Evolutionary conservation across 2,888 invertebrate species (phyloP).

Genomic region (Troilus luridus): DNA sequence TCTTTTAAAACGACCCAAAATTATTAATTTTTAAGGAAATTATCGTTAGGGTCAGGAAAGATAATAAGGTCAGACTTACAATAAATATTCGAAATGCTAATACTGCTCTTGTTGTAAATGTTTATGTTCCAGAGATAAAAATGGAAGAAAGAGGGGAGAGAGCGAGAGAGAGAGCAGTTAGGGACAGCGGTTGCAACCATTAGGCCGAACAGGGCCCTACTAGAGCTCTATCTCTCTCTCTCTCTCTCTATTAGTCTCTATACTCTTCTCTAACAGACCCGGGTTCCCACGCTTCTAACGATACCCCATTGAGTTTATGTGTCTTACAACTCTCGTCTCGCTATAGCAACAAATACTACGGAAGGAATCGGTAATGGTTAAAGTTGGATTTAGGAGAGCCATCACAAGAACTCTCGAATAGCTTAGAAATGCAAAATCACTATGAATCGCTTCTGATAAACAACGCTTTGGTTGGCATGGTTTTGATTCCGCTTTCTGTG

Average conservation of each 20-base stretch:
- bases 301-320: conserved; percentile 2
- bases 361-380: background rate
- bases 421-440: no score
- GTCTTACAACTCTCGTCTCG: background rate
- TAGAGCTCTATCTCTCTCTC: background rate
- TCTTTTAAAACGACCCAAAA: no score
- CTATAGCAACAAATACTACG: background rate
- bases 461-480: no score
- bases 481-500: no score
- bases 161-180: background rate
- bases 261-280: background rate
- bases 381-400: background rate
- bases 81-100: conserved; percentile 27
- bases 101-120: conserved; percentile 10
- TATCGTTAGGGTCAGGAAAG: background rate
- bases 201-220: background rate
- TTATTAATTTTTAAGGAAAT: background rate
- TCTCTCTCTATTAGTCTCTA: background rate
- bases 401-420: background rate
- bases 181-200: background rate
- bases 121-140: background rate
- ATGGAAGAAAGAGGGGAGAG: background rate
- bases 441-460: no score
- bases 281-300: background rate
- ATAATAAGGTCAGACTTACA: background rate